phyloP scores from a whole-genome alignment of 2,888 invertebrate species.

The Sclerodermus sp. region DNA sequence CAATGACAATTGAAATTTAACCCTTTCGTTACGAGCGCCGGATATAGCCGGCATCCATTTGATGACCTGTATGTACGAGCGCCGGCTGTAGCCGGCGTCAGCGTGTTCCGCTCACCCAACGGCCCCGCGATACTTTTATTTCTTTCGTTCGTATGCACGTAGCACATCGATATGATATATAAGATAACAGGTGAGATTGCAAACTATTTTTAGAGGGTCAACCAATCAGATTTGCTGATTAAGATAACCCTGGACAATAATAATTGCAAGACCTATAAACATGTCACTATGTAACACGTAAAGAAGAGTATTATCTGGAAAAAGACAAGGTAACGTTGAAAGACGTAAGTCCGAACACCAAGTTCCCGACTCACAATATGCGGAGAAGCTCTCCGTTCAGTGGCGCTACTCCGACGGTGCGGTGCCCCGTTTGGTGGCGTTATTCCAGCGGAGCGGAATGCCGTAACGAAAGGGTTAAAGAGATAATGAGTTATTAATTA shows the following conservation, averaged over 20 bases:
- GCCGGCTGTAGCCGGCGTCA: too few species aligned
- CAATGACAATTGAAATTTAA: too few species aligned
- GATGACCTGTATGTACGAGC: too few species aligned
- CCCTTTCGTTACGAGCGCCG: too few species aligned
- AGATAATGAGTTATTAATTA: too few species aligned
- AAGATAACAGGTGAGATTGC: slow-evolving; percentile 10
- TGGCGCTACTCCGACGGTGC: slow-evolving; percentile 8
- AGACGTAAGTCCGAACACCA: slow-evolving; percentile 12
- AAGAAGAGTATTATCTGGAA: slow-evolving; percentile 10
- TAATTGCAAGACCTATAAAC: slow-evolving; percentile 1
- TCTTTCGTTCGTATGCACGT: too few species aligned
- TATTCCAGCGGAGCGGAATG: slow-evolving; percentile 5
- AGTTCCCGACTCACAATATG: slow-evolving; percentile 13
- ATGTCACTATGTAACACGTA: slow-evolving; percentile 11
- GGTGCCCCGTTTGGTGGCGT: slow-evolving; percentile 3
- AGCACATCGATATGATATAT: too few species aligned
- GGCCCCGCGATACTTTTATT: too few species aligned
- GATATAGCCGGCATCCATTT: too few species aligned
- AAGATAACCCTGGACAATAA: slow-evolving; percentile 9
- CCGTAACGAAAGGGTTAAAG: slow-evolving; percentile 7
- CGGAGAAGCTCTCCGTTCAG: slow-evolving; percentile 11
- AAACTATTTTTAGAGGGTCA: slow-evolving; percentile 11
- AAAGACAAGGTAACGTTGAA: slow-evolving; percentile 10
- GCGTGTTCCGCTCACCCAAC: too few species aligned
- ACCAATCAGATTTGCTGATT: slow-evolving; percentile 10